phyloP scores from a whole-genome alignment of 2,888 invertebrate genomes.

The Drosophila lacicola region DNA sequence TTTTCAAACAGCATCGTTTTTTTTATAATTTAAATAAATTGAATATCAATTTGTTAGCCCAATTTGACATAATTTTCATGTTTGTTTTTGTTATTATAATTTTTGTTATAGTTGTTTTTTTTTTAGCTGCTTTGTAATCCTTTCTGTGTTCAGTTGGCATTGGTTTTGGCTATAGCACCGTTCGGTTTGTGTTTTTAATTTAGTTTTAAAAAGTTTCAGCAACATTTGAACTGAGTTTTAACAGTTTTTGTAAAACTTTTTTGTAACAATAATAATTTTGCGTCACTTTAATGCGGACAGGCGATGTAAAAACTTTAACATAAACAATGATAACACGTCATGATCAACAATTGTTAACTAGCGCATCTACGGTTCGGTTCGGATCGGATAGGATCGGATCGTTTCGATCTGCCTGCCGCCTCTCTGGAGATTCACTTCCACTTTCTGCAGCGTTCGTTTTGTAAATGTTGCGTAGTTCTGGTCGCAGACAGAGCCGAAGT shows the following conservation, averaged over 20 bases:
- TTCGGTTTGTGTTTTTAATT: constrained; percentile 19
- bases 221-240: constrained; percentile 14
- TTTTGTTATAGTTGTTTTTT: constrained; percentile 9
- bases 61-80: not conserved
- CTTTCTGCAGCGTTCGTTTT: constrained; percentile 83
- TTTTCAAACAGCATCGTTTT: not conserved
- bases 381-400: constrained; percentile 19
- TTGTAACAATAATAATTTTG: constrained; percentile 24
- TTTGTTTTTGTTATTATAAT: not conserved
- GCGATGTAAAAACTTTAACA: constrained; percentile 43
- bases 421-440: constrained; percentile 72
- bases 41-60: not conserved
- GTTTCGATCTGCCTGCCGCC: constrained; percentile 49
- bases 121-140: constrained; percentile 47
- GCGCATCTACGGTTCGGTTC: constrained; percentile 10
- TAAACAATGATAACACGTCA: constrained; percentile 56
- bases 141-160: constrained; percentile 28
- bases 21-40: constrained; percentile 9
- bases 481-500: constrained; percentile 44
- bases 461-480: constrained; percentile 82
- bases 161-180: constrained; percentile 36
- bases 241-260: constrained; percentile 23
- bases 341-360: constrained; percentile 46
- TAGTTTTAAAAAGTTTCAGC: constrained; percentile 11
- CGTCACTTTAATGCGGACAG: constrained; percentile 19